These are phyloP conservation scores for Panthera uncia DNA, from an alignment of 2,113 vertebrate genomes.

Conservation along the genomic window DNA sequence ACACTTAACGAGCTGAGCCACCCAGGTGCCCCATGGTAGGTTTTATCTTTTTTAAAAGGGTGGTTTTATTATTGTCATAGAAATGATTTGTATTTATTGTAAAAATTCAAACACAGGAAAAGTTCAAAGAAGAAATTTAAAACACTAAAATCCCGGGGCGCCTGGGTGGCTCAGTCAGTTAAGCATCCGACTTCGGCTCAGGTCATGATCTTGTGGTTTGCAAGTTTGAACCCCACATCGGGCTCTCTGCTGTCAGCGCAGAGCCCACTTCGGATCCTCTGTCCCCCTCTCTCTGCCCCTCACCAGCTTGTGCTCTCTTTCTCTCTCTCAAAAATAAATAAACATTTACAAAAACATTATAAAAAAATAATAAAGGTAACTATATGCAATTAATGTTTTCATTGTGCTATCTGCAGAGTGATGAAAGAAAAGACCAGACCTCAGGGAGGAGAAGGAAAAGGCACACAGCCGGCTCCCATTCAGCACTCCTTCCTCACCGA, in stretches of 20 bases:
- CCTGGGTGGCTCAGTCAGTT: no score
- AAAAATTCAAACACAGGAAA: slow-evolving; percentile 23
- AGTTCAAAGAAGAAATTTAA: slow-evolving; percentile 27
- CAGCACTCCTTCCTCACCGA: slow-evolving; percentile 98
- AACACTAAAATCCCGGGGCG: neutral
- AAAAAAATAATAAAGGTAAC: neutral
- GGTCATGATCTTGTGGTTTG: no score
- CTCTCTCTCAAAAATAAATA: neutral
- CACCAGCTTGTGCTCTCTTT: neutral
- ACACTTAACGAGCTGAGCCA: no score
- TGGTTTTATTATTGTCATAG: neutral
- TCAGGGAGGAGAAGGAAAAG: slow-evolving; percentile 87
- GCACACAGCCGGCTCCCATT: slow-evolving; percentile 87
- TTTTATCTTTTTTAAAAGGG: neutral
- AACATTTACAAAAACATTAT: no score
- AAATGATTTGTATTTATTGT: neutral
- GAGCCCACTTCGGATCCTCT: no score
- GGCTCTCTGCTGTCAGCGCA: no score
- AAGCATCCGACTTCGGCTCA: no score
- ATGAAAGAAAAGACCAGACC: slow-evolving; percentile 91
- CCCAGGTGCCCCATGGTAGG: neutral
- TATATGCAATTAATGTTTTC: neutral
- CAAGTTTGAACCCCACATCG: no score
- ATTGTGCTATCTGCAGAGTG: slow-evolving; percentile 80
- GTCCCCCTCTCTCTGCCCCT: no score